Evolutionary conservation across 2,113 vertebrate genomes (phyloP).

Genomic region (Prunella himalayana): DNA sequence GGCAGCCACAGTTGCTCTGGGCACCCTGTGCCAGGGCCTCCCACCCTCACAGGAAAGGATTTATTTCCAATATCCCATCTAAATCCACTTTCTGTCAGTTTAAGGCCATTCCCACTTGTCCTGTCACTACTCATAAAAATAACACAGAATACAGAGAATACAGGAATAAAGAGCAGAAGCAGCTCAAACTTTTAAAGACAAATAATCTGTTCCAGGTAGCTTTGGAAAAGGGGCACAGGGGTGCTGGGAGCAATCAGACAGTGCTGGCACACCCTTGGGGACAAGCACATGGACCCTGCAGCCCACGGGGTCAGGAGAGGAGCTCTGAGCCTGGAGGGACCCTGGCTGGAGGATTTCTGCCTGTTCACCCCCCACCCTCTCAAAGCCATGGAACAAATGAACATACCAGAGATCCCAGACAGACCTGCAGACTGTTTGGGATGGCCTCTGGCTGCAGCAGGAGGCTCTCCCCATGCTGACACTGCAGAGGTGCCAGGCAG

Average conservation of each 20-base stretch:
- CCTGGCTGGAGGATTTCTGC: not conserved
- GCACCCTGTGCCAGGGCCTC: not conserved
- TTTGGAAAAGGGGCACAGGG: not conserved
- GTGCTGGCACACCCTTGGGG: not conserved
- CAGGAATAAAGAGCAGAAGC: not conserved
- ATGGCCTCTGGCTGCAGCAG: not conserved
- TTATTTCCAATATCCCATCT: not conserved
- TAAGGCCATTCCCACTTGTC: not conserved
- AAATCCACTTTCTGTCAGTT: not conserved
- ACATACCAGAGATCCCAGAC: not conserved
- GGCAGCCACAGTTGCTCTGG: not conserved
- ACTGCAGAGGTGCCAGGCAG: not conserved
- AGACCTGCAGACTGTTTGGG: not conserved
- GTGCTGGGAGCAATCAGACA: not conserved
- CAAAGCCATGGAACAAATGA: not conserved
- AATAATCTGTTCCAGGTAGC: not conserved
- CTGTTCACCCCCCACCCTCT: not conserved
- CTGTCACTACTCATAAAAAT: not conserved
- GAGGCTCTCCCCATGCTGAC: not conserved
- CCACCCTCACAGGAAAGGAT: not conserved
- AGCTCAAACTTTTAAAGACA: not conserved
- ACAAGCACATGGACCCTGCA: not conserved
- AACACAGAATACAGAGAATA: not conserved
- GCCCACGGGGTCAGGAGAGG: fast-evolving
- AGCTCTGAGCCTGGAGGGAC: not conserved